Percentiles rank a stretch among this genome's conserved stretches.
phyloP scores from a whole-genome alignment of 1,140 invertebrate species.

The Drosophila sulfurigaster region DNA sequence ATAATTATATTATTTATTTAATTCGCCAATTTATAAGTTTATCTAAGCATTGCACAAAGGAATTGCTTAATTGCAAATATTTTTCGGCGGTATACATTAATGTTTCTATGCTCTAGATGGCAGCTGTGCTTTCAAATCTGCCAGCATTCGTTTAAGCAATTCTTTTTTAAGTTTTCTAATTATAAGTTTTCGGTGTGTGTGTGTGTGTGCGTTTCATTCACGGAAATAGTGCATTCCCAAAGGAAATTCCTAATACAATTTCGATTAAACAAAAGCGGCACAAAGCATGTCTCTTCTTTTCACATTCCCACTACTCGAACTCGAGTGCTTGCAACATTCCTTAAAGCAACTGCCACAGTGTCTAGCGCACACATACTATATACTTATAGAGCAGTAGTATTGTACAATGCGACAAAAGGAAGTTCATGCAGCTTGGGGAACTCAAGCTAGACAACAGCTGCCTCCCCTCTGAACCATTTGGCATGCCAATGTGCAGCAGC shows the following conservation, averaged over 20 bases:
- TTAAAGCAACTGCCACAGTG: conserved; percentile 36
- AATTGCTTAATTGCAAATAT: no score
- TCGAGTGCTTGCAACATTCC: conserved; percentile 26
- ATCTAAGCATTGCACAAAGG: no score
- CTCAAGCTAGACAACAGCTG: conserved; percentile 21
- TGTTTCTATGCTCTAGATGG: no score
- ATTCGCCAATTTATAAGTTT: no score
- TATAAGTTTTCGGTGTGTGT: conserved; percentile 27
- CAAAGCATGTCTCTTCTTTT: not conserved
- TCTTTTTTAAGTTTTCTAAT: conserved; percentile 28
- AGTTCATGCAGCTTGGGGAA: conserved; percentile 46
- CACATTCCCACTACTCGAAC: not conserved
- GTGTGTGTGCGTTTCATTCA: not conserved
- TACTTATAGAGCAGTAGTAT: not conserved
- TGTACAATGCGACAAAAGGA: conserved; percentile 66
- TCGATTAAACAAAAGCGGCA: conserved; percentile 37
- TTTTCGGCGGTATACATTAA: no score
- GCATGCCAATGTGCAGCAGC: conserved; percentile 43
- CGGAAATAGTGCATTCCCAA: conserved; percentile 1
- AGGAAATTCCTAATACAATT: conserved; percentile 41
- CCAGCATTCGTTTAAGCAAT: not conserved
- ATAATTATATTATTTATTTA: no score
- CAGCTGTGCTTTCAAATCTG: no score
- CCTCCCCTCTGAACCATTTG: conserved; percentile 30
- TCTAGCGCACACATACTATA: conserved; percentile 26